phyloP scores from a whole-genome alignment of 2,113 vertebrate genomes.

The Malurus elegans region DNA sequence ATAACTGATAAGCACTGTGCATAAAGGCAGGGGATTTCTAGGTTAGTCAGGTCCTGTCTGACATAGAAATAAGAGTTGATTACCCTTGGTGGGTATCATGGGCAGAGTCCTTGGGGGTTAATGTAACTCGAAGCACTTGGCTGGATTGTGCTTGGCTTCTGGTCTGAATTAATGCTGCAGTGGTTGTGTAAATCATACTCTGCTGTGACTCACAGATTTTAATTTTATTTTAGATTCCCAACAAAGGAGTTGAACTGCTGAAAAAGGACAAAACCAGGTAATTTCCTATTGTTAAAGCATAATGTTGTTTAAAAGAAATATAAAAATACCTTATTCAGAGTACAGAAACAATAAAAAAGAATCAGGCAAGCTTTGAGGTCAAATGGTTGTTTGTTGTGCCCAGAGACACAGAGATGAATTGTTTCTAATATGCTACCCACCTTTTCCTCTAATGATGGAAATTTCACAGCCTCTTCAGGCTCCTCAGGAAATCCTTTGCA shows the following conservation, averaged over 20 bases:
- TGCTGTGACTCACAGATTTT: background rate
- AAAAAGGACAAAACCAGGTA: conserved; percentile 84
- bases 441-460: background rate
- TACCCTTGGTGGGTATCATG: background rate
- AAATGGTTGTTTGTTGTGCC: background rate
- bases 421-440: background rate
- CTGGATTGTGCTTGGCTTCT: background rate
- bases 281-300: conserved; percentile 20
- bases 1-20: background rate
- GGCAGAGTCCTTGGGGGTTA: background rate
- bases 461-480: background rate
- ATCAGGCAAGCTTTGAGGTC: background rate
- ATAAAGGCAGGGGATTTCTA: background rate
- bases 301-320: background rate
- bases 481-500: conserved; percentile 3
- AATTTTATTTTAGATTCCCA: conserved; percentile 74
- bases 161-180: background rate
- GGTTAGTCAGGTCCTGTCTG: background rate
- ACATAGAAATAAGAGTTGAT: background rate
- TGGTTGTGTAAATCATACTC: background rate
- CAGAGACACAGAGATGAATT: background rate
- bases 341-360: background rate
- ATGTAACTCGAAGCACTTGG: background rate
- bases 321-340: background rate
- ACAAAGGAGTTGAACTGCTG: conserved; percentile 79